Conservation (phyloP, 2,797 vertebrate species). For the Sebastiscus tertius region DNA sequence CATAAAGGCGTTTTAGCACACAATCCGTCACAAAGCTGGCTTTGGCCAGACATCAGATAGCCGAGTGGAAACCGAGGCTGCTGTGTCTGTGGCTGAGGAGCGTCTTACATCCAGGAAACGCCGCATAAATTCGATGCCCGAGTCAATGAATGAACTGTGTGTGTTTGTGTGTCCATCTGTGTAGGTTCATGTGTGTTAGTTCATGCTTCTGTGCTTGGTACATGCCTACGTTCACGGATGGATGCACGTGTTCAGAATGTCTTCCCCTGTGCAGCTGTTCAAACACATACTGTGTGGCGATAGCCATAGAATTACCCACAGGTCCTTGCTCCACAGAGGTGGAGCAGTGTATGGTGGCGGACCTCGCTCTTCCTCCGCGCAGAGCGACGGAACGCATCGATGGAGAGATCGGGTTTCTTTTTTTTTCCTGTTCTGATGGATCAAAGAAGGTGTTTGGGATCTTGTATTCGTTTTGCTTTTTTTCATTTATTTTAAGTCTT, state of each 20-base stretch:
- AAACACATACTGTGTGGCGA: slow-evolving; percentile 53
- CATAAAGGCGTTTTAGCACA: slow-evolving; percentile 66
- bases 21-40: slow-evolving; percentile 69
- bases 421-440: slow-evolving; percentile 68
- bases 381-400: slow-evolving; percentile 49
- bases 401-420: slow-evolving; percentile 69
- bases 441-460: slow-evolving; percentile 73
- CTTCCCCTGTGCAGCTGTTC: slow-evolving; percentile 67
- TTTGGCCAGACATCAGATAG: slow-evolving; percentile 73
- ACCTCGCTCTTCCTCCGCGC: slow-evolving; percentile 60
- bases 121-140: slow-evolving; percentile 52
- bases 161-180: slow-evolving; percentile 2
- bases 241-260: slow-evolving; percentile 49
- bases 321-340: slow-evolving; percentile 44
- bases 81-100: slow-evolving; percentile 58
- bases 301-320: slow-evolving; percentile 54
- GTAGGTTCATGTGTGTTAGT: slow-evolving; percentile 10
- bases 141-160: slow-evolving; percentile 56
- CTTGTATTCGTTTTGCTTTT: slow-evolving; percentile 45
- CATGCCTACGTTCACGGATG: slow-evolving; percentile 24
- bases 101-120: slow-evolving; percentile 62
- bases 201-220: slow-evolving; percentile 26
- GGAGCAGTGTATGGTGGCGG: slow-evolving; percentile 47
- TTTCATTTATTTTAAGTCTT: slow-evolving; percentile 22
- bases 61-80: slow-evolving; percentile 60